Base-by-base conservation (phyloP, 2,113 vertebrate genomes). In the Actinemys pallida region DNA sequence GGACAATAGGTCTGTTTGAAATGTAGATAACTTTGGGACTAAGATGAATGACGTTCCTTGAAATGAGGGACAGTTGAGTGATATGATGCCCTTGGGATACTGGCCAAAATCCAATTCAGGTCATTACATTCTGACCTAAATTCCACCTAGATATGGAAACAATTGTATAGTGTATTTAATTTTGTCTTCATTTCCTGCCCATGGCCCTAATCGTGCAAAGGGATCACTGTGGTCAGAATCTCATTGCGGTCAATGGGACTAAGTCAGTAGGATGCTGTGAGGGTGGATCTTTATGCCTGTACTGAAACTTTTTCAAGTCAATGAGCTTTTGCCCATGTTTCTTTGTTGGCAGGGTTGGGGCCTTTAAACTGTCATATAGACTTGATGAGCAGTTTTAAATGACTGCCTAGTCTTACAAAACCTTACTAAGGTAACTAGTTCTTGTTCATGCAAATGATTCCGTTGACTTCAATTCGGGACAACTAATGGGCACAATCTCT, bases 41-140 rank as follows among this genome's bases (percentile, higher is more conserved):
- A 47, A 35, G 50, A n/a, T 84, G 5, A 0, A 75, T 1, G 0
- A 17, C 3, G 6, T 72, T n/a, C 49, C 49, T 52, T 53, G 14
- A n/a, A 12, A 27, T 24, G 49, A 72, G 49, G 84, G 29, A 72
- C 49, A 17, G 75, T 76, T 39, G 0, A 1, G 10, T 90, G 84
- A 47, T 79, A 0, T 2, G 88, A 52, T 1, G 1, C 81, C 1
- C 1, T 80, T 5, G 57, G 2, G n/a, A 35, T 4, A 78, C 82
- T 35, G 53, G 52, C 65, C 90, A 11, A 79, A 16, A 39, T 75
- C 85, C 79, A 39, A 5, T 13, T 29, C 19, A 86, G 65, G 42
- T 91, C 29, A 35, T 12, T 84, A 93, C 89, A 90, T 84, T n/a
- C 49, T 87, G 90, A 87, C 86, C 79, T 86, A 24, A 31, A 8